Conservation (phyloP, 2,888 invertebrate species). For the Caenorhabditis zanzibari region DNA sequence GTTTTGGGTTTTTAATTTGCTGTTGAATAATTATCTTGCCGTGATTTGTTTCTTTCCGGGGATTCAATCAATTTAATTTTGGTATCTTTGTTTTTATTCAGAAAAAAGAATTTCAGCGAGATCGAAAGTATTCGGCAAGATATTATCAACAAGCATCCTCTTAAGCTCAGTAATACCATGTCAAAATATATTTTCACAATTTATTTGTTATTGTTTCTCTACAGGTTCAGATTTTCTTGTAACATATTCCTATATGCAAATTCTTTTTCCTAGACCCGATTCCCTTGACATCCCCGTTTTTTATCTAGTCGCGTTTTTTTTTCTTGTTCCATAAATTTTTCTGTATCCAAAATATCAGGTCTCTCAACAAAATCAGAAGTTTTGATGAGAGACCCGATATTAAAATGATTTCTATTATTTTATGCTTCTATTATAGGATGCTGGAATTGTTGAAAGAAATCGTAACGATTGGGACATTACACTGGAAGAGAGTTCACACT, state of each 20-base stretch:
- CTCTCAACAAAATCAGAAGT: not conserved
- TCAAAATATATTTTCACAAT: conserved; percentile 19
- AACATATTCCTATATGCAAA: not conserved
- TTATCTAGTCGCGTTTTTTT: conserved; percentile 19
- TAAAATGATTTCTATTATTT: not conserved
- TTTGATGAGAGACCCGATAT: not conserved
- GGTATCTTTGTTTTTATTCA: not conserved
- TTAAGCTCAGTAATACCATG: conserved; percentile 36
- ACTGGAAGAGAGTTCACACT: conserved; percentile 47
- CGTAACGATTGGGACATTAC: conserved; percentile 37
- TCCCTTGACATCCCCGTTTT: conserved; percentile 31
- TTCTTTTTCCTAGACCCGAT: not conserved
- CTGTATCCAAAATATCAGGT: not conserved
- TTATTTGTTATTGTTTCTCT: conserved; percentile 2
- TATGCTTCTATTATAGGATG: conserved; percentile 30
- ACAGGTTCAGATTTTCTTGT: conserved; percentile 24
- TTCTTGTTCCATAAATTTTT: not conserved
- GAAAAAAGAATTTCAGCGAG: conserved; percentile 44
- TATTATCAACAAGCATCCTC: conserved; percentile 58
- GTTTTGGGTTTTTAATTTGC: conserved; percentile 19
- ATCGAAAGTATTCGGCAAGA: conserved; percentile 52
- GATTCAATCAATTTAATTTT: conserved; percentile 5
- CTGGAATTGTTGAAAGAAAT: conserved; percentile 32
- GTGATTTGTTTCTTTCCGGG: conserved; percentile 40
- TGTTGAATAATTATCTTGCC: conserved; percentile 46